Conservation (phyloP, 2,888 invertebrate genomes). For the Gastracanthus pulcherrimus region DNA sequence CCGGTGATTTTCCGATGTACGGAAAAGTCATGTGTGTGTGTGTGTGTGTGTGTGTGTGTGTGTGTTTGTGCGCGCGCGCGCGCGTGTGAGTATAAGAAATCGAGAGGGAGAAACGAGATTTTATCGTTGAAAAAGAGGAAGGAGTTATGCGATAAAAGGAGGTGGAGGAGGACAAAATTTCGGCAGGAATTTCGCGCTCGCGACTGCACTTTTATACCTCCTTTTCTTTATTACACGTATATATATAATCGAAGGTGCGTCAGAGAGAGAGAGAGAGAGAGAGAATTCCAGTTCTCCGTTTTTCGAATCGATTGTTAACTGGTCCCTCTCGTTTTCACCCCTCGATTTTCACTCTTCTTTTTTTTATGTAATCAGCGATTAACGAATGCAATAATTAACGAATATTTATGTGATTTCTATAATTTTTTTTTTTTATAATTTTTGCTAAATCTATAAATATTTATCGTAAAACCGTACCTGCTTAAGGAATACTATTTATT, state of each 20-base stretch:
- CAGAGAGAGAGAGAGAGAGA: too few species aligned
- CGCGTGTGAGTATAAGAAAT: not conserved
- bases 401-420: slow-evolving; percentile 62
- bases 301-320: not conserved
- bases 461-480: slow-evolving; percentile 74
- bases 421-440: slow-evolving; percentile 44
- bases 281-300: not conserved
- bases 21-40: slow-evolving; percentile 23
- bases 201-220: slow-evolving; percentile 8
- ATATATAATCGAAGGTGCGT: too few species aligned
- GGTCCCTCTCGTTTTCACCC: not conserved
- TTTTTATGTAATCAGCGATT: slow-evolving; percentile 13
- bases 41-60: slow-evolving; percentile 26
- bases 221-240: too few species aligned
- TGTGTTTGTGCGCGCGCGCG: not conserved
- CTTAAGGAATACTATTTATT: slow-evolving; percentile 76
- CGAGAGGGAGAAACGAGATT: too few species aligned
- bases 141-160: not conserved
- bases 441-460: slow-evolving; percentile 61
- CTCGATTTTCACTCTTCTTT: slow-evolving; percentile 7
- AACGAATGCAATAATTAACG: slow-evolving; percentile 23
- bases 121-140: too few species aligned
- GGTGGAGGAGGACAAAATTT: slow-evolving; percentile 2
- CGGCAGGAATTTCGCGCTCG: not conserved
- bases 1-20: slow-evolving; percentile 63